A percentile compares a stretch with the other conserved stretches of the same genome.
Conservation (phyloP, 2,113 vertebrate genomes). For the Megaceryle maxima region DNA sequence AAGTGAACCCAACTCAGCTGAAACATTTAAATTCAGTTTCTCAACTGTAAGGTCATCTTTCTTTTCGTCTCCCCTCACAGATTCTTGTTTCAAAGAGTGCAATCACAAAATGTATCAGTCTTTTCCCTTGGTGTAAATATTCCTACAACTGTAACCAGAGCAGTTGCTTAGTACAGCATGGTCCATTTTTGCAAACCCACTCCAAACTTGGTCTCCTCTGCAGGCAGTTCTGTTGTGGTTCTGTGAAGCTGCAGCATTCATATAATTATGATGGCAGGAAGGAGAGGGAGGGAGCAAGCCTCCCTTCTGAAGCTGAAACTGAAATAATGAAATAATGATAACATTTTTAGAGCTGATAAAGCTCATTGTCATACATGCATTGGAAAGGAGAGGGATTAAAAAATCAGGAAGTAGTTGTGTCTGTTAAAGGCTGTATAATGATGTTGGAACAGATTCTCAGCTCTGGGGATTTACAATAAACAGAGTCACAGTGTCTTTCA, state of each 20-base stretch:
- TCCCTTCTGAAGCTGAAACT: neutral
- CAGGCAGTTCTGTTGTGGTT: neutral
- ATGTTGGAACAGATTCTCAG: neutral
- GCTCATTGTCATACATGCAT: neutral
- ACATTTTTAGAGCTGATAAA: neutral
- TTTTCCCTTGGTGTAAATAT: neutral
- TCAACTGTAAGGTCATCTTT: neutral
- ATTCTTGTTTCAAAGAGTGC: neutral
- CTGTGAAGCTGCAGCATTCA: neutral
- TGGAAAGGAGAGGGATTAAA: neutral
- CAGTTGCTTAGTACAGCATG: neutral
- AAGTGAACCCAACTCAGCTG: neutral
- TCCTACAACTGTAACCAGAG: neutral
- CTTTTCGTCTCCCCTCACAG: neutral
- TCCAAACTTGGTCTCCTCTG: neutral
- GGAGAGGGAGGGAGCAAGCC: neutral
- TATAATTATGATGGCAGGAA: neutral
- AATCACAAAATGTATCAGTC: neutral
- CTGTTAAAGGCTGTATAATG: neutral
- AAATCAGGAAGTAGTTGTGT: neutral
- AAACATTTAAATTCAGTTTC: neutral
- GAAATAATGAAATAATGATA: neutral
- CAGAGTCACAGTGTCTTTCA: neutral
- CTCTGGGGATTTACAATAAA: neutral
- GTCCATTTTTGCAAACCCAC: neutral